Evolutionary conservation across 1,140 invertebrate species (phyloP).

Genomic region (Bathynomus jamesi): DNA sequence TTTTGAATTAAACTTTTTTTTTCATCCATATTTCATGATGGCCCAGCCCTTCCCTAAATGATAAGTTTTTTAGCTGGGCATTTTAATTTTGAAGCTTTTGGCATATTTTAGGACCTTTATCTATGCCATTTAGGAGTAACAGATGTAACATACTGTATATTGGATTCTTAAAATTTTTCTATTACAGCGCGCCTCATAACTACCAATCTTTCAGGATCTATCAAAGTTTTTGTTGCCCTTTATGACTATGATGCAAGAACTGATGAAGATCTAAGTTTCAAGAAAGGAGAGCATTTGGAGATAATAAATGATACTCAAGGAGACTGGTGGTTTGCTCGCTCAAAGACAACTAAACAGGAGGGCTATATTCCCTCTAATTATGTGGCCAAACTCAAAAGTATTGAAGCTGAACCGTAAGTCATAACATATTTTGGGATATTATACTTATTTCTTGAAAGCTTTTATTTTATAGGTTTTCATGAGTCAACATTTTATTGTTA

Average conservation of each 20-base stretch:
- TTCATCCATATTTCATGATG: no score
- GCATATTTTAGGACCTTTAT: no score
- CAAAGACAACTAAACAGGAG: constrained; percentile 86
- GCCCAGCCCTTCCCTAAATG: no score
- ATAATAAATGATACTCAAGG: constrained; percentile 97
- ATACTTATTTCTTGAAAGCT: not conserved
- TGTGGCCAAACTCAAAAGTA: constrained; percentile 96
- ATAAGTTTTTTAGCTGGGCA: no score
- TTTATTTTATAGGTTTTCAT: no score
- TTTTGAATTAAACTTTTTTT: no score
- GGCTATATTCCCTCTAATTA: constrained; percentile 99
- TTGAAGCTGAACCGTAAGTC: constrained; percentile 98
- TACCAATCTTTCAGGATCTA: not conserved
- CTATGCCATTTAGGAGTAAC: no score
- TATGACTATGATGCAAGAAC: constrained; percentile 99
- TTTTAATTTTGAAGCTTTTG: no score
- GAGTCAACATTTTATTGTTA: no score
- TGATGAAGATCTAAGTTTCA: constrained; percentile 95
- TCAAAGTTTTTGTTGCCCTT: constrained; percentile 71
- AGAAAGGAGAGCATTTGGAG: constrained; percentile 96
- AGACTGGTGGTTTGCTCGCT: constrained; percentile 98
- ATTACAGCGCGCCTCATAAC: no score
- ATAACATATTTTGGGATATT: not conserved
- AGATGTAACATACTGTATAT: no score
- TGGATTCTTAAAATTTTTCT: no score